Evolutionary conservation across 2,113 vertebrate genomes (phyloP), one percentile per base, ranked within the genome.

Genomic region (Petrocephalus microphthalmus): DNA sequence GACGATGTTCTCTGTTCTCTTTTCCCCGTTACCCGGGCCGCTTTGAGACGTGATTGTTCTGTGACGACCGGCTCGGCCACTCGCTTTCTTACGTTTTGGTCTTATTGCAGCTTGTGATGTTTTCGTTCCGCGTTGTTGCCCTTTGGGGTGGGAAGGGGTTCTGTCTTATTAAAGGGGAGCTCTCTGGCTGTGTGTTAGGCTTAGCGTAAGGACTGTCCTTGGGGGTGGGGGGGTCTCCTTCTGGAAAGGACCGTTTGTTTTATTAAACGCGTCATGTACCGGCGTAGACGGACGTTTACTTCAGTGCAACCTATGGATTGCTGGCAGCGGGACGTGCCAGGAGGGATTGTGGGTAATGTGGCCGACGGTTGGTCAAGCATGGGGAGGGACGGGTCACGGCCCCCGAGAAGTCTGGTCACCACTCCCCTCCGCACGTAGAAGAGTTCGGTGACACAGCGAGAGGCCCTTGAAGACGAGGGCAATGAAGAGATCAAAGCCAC

Each of bases 281-380:
- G 6, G 22, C 84, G 92, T 93, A 89, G 87, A 90, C 91, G 5
- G 90, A 91, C 87, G 91, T 84, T 90, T 90, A 89, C 90, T 88
- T 90, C 87, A 89, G 90, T 94, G 95, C 95, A 96, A 94, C 95
- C 95, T 96, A 95, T 95, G 95, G 95, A 96, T 95, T 95, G 95
- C 95, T 91, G 89, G 86, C 89, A 82, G 86, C 33, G 45, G 82
- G 88, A 88, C n/a, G 4, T n/a, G 33, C 20, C 5, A 78, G 42
- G 64, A 88, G 51, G 51, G 78, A 88, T n/a, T 86, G 78, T 85
- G 53, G 84, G 89, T 54, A 81, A 8, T 22, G 82, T 29, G 82
- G 51, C 84, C 52, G 87, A 71, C 56, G 2, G 60, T 37, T 54
- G 49, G 29, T 85, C 67, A 45, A 90, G 89, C 81, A 87, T 53